Evolutionary conservation across 2,888 invertebrate species (phyloP), one percentile per base, ranked within the genome.

Genomic region (Apamea crenata): DNA sequence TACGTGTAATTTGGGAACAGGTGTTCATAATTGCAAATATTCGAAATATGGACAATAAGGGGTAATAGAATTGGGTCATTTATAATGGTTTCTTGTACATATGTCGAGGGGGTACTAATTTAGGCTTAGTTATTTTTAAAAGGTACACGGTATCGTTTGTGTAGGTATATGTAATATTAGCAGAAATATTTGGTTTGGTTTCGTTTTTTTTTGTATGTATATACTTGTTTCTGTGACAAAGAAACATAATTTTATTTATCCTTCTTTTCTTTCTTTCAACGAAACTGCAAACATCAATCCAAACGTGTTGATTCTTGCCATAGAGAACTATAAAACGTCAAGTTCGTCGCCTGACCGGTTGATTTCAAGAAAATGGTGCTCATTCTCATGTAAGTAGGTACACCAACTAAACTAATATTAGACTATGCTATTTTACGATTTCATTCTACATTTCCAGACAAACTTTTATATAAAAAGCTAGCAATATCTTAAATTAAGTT

Each of bases 1-100:
- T 69, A 83, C 47, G 16, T 73, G 68, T 78, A 44, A 82, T 86
- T 71, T 72, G 56, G 47, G 50, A 72, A 47, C 86, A 78, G 74
- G 78, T 82, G 86, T 73, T 47, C 56, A 16, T 78, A 78, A 77
- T 78, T 75, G 69, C 16, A 40, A 72, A 72, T 84, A 69, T 47
- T 61, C 65, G 53, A 61, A 73, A 70, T 73, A 72, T 73, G 61
- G 74, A 50, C 53, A 36, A 61, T 73, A 77, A 56, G 76, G 29
- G 59, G 44, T 29, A 70, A 74, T 85, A 65, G 71, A 73, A 85
- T 56, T 53, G 3, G 21, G 50, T 25, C 76, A 85, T 70, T 81
- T 70, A 32, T 70, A 63, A 63, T 63, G 53, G 2, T 61, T 63
- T 72, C 16, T 68, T n/a, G 18, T 73, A n/a, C n/a, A n/a, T n/a